Evolutionary conservation across 2,113 vertebrate species (phyloP), one percentile per base, ranked within the genome.

Genomic region (Strigops habroptila): DNA sequence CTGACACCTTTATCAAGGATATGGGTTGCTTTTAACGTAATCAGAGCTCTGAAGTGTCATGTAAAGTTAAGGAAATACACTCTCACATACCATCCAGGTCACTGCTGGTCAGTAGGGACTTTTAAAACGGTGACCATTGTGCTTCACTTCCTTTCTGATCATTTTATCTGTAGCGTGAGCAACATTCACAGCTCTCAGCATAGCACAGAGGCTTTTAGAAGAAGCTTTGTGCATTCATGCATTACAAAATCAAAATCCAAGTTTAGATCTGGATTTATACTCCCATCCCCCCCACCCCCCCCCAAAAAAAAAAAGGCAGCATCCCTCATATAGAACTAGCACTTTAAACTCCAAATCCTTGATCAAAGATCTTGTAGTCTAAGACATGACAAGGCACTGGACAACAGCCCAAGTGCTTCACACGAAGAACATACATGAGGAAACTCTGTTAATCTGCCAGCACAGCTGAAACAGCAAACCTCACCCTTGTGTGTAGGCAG

Each of bases 271-370:
- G 48, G 31, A 80, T 79, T 92, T 62, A 80, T 88, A 83, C 7
- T 8, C 15, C 25, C 33, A n/a, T 59, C 14, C 18, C 10, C 17
- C 7, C 0, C 3, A 8, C 4, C 4, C 0, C 1, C 46, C 59
- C 43, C 30, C n/a, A 37, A 17, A 31, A 24, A 63, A 73, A 35
- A 15, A 23, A 73, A 31, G 59, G n/a, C n/a, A 10, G 15, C 4
- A 44, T 75, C 11, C 7, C 21, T 79, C 17, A 25, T 49, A 41
- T 0, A 57, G 60, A 74, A 75, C 27, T 33, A 83, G 55, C 31
- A 76, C 24, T 88, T 83, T 9, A 91, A 85, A 90, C 39, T 74
- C 51, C 39, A 63, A 90, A 75, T 71, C 55, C 44, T 86, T 71
- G 43, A 81, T n/a, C 71, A 57, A 77, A 80, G 53, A 33, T 49